phyloP scores from a whole-genome alignment of 2,113 vertebrate genomes.

The Bujurquina vittata region DNA sequence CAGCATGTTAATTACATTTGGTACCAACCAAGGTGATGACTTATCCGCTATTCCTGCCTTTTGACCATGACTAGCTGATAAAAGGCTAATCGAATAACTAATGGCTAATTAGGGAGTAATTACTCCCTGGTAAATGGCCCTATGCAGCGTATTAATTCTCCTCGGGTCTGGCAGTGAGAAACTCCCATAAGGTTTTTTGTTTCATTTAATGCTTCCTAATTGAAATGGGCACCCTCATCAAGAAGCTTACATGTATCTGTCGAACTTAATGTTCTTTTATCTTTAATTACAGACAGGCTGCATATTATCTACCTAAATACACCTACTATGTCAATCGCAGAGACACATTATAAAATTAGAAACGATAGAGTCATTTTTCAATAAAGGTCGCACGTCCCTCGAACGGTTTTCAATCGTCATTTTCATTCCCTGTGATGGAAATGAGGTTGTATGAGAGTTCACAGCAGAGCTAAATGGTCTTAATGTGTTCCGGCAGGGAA shows the following conservation, averaged over 20 bases:
- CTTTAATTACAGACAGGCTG: conserved; percentile 73
- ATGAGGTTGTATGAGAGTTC: conserved; percentile 51
- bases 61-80: conserved; percentile 83
- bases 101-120: conserved; percentile 84
- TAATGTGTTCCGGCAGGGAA: conserved; percentile 38
- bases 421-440: conserved; percentile 37
- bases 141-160: conserved; percentile 78
- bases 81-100: conserved; percentile 84
- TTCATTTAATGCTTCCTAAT: conserved; percentile 79
- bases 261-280: conserved; percentile 74
- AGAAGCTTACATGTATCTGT: conserved; percentile 76
- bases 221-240: conserved; percentile 82
- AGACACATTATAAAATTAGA: conserved; percentile 61
- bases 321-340: conserved; percentile 36
- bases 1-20: conserved; percentile 73
- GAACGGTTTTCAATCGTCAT: conserved; percentile 25
- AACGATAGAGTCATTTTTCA: conserved; percentile 59
- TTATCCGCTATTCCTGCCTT: conserved; percentile 75
- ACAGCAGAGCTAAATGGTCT: conserved; percentile 40
- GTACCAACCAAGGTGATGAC: conserved; percentile 78
- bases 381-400: conserved; percentile 55
- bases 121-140: conserved; percentile 78
- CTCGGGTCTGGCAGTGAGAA: conserved; percentile 70
- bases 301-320: conserved; percentile 60
- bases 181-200: conserved; percentile 76